Percentiles rank a stretch among this genome's conserved stretches.
Conservation (phyloP, 2,113 vertebrate species). For the Eublepharis macularius region DNA sequence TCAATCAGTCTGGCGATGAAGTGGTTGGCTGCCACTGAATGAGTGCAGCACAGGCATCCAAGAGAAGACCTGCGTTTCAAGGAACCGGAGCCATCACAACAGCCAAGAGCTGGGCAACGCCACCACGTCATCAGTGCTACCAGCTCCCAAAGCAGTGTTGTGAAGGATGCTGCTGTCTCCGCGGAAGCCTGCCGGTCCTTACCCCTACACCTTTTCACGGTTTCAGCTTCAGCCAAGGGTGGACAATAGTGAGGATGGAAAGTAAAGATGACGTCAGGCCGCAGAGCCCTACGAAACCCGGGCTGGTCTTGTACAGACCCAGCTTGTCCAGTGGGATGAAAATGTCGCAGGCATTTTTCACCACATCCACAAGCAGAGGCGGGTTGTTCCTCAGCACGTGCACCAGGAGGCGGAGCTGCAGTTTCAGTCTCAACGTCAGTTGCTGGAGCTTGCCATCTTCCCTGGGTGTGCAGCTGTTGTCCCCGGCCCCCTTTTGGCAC, state of each 20-base stretch:
- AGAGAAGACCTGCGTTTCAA: rapidly evolving
- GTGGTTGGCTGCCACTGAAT: background rate
- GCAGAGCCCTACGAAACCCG: slow-evolving; percentile 85
- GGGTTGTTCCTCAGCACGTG: slow-evolving; percentile 84
- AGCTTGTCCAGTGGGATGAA: slow-evolving; percentile 91
- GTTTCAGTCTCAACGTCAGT: slow-evolving; percentile 57
- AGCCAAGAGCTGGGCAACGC: background rate
- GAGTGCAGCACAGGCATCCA: rapidly evolving
- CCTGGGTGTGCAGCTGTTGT: rapidly evolving
- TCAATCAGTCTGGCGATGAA: background rate
- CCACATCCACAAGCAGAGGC: slow-evolving; percentile 85
- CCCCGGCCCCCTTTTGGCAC: background rate
- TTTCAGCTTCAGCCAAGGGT: slow-evolving; percentile 94
- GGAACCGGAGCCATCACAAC: rapidly evolving
- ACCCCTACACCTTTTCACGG: slow-evolving; percentile 69
- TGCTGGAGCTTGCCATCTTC: slow-evolving; percentile 22
- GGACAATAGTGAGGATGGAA: slow-evolving; percentile 85
- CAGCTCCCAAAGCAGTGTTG: rapidly evolving
- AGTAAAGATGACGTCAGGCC: slow-evolving; percentile 88
- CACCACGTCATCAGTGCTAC: rapidly evolving
- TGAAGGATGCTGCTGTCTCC: background rate
- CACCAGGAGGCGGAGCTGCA: slow-evolving; percentile 74
- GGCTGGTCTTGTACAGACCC: slow-evolving; percentile 79
- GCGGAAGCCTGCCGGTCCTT: background rate
- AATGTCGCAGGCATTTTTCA: slow-evolving; percentile 88